Evolutionary conservation across 2,113 vertebrate genomes (phyloP), one percentile per base, ranked within the genome.

Genomic region (Hemibates koningsi): DNA sequence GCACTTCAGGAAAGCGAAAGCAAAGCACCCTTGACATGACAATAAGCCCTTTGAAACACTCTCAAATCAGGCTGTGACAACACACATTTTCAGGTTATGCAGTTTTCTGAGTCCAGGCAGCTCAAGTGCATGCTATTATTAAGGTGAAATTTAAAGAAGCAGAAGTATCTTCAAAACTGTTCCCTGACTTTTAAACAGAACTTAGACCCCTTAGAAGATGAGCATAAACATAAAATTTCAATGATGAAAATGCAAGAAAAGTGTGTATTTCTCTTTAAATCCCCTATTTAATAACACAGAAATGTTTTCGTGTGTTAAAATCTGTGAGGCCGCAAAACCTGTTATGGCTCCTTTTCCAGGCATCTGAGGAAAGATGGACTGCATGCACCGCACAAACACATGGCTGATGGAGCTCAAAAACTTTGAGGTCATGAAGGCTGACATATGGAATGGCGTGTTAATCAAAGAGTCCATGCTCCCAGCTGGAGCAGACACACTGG

Each of bases 401-500:
- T 29, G 53, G 83, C 88, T 92, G 91, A 81, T 82, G 88, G 13
- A 84, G 80, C 86, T 93, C 88, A 91, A 54, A 88, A 88, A 91
- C 83, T 14, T 85, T 57, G 21, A 68, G 87, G 86, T 84, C 88
- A 89, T 94, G 86, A 93, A 93, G 85, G 93, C 80, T 93, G 92
- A 93, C 94, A 92, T 91, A 93, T 93, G 93, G 92, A 93, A 89
- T 92, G 88, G 90, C 45, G 88, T 90, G 92, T 93, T 94, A 94
- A 95, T 95, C 94, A 94, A 93, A 94, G 90, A 86, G 82, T 92
- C 81, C 80, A 89, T 19, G 54, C 56, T 91, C 87, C 80, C 94
- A 93, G 92, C 92, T 94, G 93, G 89, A 89, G 84, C 90, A 84
- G 94, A 80, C 86, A 84, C 88, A 93, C 85, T 92, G 90, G 84